Base-by-base conservation (phyloP, 2,888 invertebrate species). In the Argyresthia goedartella region DNA sequence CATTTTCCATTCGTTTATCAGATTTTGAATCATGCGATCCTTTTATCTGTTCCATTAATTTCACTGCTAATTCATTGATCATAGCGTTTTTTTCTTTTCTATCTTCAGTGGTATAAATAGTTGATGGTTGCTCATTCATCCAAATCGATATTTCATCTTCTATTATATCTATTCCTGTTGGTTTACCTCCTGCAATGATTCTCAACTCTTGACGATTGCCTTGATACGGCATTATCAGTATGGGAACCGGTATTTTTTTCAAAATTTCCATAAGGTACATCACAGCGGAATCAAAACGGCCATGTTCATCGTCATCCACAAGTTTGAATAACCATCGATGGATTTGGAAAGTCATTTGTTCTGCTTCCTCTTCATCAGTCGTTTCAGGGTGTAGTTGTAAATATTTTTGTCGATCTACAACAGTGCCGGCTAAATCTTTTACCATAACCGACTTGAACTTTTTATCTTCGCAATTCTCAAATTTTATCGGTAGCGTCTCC, bases 141-240 rank as follows among this genome's bases (percentile, higher is more conserved):
- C 75, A 76, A 11, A 67, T 64, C 0, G 73, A 73, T 57, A 76
- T 73, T 60, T 71, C 66, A 53, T 76, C 73, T 69, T 71, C 63
- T 54, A 76, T 50, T 7, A 71, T 57, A 53, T 74, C 69, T 49
- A 60, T 55, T 8, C 61, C 63, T 9, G 44, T 14, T 14, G 44
- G 44, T 3, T 15, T 4, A 10, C 16, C 15, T 7, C 44, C 44
- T 10, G 14, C 3, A 10, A 10, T 10, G 14, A 44, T 16, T 15
- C 15, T 44, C 15, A 44, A 15, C 10, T 44, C 44, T 16, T 14
- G 8, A 8, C 44, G 14, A 44, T 14, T 44, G 14, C 44, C 44
- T 14, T 10, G 2, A 16, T 44, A 15, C 10, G 44, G 44, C 9
- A 10, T 16, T 9, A 14, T 14, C 1, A 44, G 15, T 15, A 15